Base-by-base conservation (phyloP, 2,888 invertebrate species). In the Apamea sordens region DNA sequence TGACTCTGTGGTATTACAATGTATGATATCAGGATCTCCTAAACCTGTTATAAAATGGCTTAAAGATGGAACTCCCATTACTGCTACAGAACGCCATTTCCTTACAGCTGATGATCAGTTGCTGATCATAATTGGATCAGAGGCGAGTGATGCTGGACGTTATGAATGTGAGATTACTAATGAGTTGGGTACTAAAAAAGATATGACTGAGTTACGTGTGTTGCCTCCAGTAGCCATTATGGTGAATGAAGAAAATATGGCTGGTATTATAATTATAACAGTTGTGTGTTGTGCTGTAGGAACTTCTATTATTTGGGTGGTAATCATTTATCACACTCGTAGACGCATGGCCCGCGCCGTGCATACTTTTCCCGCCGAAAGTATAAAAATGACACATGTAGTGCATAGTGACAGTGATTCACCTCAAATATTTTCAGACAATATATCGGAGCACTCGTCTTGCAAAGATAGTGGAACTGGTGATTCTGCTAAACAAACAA, bases 131-230 rank as follows among this genome's bases (percentile, higher is more conserved):
- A 98, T 99, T 65, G 98, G 98, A 91, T 98, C 98, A 0, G 97
- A 98, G 84, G 94, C 97, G 7, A 97, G 97, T 86, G 99, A 99
- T 96, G 98, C 98, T 53, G 99, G 99, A 0, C 97, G 97, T 81
- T 99, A 99, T 95, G 98, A 98, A 90, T 99, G 99, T 96, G 98
- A 98, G 94, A 98, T 99, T 94, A 98, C 98, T 67, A 99, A 99
- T 96, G 97, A 98, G 65, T 96, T 99, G 64, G 99, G 99, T 13
- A 98, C 97, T 77, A 98, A 98, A 88, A 97, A 97, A 82, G 98
- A 98, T 77, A 97, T 97, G 90, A 98, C 98, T 65, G 97, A 97
- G 80, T 97, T 99, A 73, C 97, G 97, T 73, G 98, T 99, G 36
- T 97, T 98, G 89, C 98, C 98, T 88, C 96, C 95, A 74, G 95